These are phyloP conservation scores for Erythrocercus mccallii DNA, from an alignment of 2,113 vertebrate species.

Conservation along the genomic window DNA sequence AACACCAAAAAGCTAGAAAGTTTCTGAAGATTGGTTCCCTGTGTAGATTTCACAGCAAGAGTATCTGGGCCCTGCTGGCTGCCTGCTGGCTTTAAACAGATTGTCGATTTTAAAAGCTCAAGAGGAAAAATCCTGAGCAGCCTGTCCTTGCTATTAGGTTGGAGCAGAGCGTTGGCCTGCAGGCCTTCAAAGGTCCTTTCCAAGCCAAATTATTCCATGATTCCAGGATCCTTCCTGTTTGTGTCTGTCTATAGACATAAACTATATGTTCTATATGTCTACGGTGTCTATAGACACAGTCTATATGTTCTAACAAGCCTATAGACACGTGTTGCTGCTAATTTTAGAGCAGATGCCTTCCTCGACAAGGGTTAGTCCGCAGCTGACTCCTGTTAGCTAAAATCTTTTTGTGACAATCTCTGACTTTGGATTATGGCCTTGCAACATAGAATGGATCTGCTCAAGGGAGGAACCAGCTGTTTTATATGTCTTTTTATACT, in stretches of 20 bases:
- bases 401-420: neutral
- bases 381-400: neutral
- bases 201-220: neutral
- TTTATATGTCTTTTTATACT: neutral
- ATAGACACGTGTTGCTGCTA: neutral
- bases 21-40: neutral
- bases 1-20: neutral
- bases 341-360: neutral
- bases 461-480: constrained; percentile 3
- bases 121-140: neutral
- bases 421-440: neutral
- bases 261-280: too few relatives aligned
- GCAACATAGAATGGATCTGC: neutral
- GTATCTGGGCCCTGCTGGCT: neutral
- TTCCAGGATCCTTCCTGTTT: neutral
- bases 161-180: neutral
- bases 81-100: neutral
- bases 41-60: neutral
- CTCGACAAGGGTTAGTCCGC: neutral
- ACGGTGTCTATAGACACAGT: too few relatives aligned
- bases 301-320: neutral
- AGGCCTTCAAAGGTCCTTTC: neutral
- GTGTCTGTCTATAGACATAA: neutral
- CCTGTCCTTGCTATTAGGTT: neutral
- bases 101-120: neutral